phyloP scores from a whole-genome alignment of 1,140 invertebrate species.

The Teleogryllus occipitalis region DNA sequence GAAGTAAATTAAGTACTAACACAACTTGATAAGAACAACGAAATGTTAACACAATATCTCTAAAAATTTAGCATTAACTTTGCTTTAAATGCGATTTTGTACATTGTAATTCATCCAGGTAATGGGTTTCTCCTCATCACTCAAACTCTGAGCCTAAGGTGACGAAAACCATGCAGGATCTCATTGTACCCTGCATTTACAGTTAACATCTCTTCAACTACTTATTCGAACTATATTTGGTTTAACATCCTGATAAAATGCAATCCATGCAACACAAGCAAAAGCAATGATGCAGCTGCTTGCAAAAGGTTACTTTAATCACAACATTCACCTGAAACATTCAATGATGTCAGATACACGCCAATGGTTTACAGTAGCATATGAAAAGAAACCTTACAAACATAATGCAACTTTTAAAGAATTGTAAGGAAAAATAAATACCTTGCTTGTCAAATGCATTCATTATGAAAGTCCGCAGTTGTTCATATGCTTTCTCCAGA shows the following conservation, averaged over 20 bases:
- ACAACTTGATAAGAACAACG: not conserved
- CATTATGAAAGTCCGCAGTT: slow-evolving; percentile 63
- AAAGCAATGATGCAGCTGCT: not conserved
- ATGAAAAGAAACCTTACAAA: not conserved
- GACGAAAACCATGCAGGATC: too few relatives aligned
- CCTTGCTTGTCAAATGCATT: slow-evolving; percentile 37
- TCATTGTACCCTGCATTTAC: not conserved
- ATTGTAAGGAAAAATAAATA: not conserved
- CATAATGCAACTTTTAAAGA: not conserved
- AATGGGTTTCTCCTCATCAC: not conserved
- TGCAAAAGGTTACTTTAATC: not conserved
- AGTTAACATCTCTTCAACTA: not conserved
- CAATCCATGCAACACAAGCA: not conserved
- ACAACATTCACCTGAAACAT: slow-evolving; percentile 1
- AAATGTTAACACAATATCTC: not conserved
- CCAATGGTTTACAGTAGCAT: not conserved
- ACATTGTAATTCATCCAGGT: not conserved
- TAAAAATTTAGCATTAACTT: not conserved
- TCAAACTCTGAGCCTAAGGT: not conserved
- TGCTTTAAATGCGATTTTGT: not conserved
- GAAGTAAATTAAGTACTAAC: not conserved
- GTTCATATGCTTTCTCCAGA: slow-evolving; percentile 76
- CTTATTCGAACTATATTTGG: not conserved
- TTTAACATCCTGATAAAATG: not conserved
- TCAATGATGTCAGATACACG: not conserved